Evolutionary conservation across 2,888 invertebrate species (phyloP), one percentile per base, ranked within the genome.

Genomic region (Phaedon cochleariae): DNA sequence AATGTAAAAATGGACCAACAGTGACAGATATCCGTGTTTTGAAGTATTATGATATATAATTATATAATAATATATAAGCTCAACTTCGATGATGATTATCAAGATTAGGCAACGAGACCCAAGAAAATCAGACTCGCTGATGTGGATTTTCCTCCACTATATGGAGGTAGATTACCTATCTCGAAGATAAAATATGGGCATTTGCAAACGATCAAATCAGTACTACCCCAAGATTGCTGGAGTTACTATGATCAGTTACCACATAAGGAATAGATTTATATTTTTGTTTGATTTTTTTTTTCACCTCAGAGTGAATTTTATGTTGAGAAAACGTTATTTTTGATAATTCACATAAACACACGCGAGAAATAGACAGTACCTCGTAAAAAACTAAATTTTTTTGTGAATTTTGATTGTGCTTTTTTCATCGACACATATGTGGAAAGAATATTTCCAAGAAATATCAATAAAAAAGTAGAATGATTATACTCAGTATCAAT

Each of bases 21-120:
- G 72, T 68, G 2, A 57, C 59, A 6, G 62, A 71, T 54, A 54
- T 71, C 4, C 45, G 64, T 45, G 58, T 62, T 17, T 22, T 73
- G 3, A 51, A 60, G 45, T 73, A 71, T 45, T 52, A 18, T 49
- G 34, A 34, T 20, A 61, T 15, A 58, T 46, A 41, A 48, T 51
- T 20, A 58, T 67, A 10, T 54, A 20, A 2, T 64, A 55, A n/a
- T n/a, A n/a, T n/a, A n/a, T 18, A 60, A 60, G 49, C 10, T 64
- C 10, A 17, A 60, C 26, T 64, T 64, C 54, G 48, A 60, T 49
- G 49, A 64, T 22, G 21, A 55, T 17, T 64, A 49, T 49, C 29
- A 26, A 22, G 18, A 54, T n/a, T 10, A 55, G 12, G 59, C 63
- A 15, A 59, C 55, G 12, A 37, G 52, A 55, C 26, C 3, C 6